These are phyloP conservation scores for Hiodon tergisus DNA, from an alignment of 2,113 vertebrate species.

Conservation along the genomic window DNA sequence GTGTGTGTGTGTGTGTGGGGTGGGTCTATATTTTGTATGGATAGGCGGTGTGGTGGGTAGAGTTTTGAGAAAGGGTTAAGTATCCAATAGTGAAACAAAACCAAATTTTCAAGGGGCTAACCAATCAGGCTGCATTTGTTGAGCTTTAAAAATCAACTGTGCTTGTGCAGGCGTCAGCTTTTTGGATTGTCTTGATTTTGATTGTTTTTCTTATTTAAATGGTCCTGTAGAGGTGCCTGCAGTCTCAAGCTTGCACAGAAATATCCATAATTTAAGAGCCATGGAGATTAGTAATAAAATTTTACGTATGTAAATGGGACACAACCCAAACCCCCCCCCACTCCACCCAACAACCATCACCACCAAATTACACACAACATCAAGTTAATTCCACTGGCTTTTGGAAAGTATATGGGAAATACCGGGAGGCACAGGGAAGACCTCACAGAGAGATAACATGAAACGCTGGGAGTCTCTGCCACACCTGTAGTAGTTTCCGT, in stretches of 20 bases:
- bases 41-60: constrained; percentile 41
- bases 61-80: constrained; percentile 57
- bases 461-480: constrained; percentile 36
- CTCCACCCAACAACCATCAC: too few relatives aligned
- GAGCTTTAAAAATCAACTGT: constrained; percentile 56
- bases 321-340: too few relatives aligned
- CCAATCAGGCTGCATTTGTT: constrained; percentile 35
- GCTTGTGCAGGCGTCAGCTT: constrained; percentile 27
- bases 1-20: constrained; percentile 21
- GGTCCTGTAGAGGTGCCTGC: constrained; percentile 25
- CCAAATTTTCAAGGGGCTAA: neutral
- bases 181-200: constrained; percentile 25
- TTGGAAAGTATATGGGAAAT: constrained; percentile 33
- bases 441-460: constrained; percentile 35
- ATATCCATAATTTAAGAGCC: too few relatives aligned
- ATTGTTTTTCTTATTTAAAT: constrained; percentile 18
- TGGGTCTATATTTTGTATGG: constrained; percentile 6
- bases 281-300: too few relatives aligned
- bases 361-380: neutral
- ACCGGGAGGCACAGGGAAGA: constrained; percentile 20
- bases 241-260: too few relatives aligned
- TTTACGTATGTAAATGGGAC: too few relatives aligned
- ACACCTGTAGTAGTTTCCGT: constrained; percentile 52
- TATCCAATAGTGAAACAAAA: constrained; percentile 44
- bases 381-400: constrained; percentile 22